Conservation (phyloP, 2,797 vertebrate species). For the Cossypha heuglini region DNA sequence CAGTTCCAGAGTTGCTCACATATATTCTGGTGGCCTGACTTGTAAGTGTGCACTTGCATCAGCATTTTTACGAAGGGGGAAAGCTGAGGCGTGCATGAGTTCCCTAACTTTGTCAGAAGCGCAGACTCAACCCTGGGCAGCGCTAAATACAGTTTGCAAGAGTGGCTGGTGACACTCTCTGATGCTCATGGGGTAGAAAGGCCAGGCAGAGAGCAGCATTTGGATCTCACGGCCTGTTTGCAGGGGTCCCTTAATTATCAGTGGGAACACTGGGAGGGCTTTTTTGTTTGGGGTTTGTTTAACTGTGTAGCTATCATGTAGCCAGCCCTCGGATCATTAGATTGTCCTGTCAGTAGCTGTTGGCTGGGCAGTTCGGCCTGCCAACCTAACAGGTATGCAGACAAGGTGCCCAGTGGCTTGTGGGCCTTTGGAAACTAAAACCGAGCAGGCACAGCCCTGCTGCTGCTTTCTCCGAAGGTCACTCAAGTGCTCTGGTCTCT, state of each 20-base stretch:
- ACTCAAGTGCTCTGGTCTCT: not conserved
- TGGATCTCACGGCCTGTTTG: not conserved
- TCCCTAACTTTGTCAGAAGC: not conserved
- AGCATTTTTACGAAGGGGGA: not conserved
- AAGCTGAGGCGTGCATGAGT: not conserved
- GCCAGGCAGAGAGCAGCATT: not conserved
- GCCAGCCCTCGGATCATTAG: not conserved
- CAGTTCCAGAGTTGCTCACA: not conserved
- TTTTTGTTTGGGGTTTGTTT: not conserved
- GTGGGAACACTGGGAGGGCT: fast-evolving
- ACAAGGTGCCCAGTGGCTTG: not conserved
- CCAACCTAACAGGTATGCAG: fast-evolving
- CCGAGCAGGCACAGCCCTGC: not conserved
- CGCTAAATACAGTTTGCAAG: fast-evolving
- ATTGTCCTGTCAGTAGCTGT: not conserved
- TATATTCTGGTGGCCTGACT: not conserved
- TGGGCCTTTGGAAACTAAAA: not conserved
- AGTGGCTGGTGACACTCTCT: not conserved
- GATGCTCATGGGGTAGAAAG: not conserved
- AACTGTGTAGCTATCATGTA: not conserved
- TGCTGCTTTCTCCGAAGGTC: not conserved
- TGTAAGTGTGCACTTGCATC: not conserved
- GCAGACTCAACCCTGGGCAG: not conserved
- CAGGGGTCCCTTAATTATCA: not conserved
- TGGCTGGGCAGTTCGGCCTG: not conserved